phyloP scores from a whole-genome alignment of 2,113 vertebrate genomes.

The Hystrix cristata region DNA sequence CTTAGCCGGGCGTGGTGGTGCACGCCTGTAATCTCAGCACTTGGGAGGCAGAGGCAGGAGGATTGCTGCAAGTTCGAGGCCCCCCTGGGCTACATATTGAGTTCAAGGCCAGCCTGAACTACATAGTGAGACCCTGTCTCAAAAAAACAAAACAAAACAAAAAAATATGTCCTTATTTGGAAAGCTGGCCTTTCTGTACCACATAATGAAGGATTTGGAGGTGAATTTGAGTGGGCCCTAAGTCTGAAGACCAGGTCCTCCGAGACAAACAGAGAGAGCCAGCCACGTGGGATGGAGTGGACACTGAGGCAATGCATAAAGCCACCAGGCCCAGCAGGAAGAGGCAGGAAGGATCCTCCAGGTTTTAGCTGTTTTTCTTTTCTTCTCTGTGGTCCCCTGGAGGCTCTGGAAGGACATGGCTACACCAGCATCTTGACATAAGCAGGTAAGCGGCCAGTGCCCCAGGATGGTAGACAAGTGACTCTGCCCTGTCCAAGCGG shows the following conservation, averaged over 20 bases:
- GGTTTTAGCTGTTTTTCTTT: not conserved
- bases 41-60: no score
- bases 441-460: not conserved
- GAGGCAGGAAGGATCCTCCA: not conserved
- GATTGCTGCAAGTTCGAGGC: no score
- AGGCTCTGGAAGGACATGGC: not conserved
- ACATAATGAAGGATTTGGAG: not conserved
- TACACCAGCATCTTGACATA: not conserved
- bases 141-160: no score
- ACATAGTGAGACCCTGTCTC: no score
- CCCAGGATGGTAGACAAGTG: rapidly evolving
- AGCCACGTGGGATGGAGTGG: not conserved
- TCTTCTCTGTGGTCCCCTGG: not conserved
- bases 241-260: not conserved
- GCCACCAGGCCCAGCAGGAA: not conserved
- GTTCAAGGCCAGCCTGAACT: no score
- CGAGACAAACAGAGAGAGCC: not conserved
- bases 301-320: rapidly evolving
- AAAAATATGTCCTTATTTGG: not conserved
- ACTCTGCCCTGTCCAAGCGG: rapidly evolving
- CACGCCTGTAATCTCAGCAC: no score
- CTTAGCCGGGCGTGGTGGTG: no score
- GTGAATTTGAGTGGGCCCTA: not conserved
- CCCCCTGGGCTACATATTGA: no score
- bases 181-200: not conserved